These are phyloP conservation scores for Gastrophryne carolinensis DNA, from an alignment of 2,797 vertebrate species.

Conservation along the genomic window DNA sequence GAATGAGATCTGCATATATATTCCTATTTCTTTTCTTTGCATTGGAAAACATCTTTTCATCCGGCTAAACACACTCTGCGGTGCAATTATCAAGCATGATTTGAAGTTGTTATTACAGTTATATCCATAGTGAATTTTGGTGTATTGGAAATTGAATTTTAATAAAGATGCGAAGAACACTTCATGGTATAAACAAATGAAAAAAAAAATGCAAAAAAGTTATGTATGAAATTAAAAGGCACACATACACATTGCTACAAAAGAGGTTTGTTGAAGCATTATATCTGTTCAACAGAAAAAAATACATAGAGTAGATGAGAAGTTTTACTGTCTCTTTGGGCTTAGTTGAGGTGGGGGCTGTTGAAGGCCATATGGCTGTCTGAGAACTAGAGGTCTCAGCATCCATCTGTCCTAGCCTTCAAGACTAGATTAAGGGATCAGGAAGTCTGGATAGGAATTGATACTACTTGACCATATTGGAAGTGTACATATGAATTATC, in stretches of 20 bases:
- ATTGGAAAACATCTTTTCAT: conserved; percentile 47
- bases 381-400: not conserved
- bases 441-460: no score
- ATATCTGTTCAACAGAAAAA: not conserved
- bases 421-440: not conserved
- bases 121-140: conserved; percentile 38
- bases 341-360: not conserved
- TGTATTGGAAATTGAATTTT: conserved; percentile 41
- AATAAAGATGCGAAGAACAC: conserved; percentile 32
- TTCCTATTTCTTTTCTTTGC: conserved; percentile 41
- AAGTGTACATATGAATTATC: no score
- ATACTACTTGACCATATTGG: no score
- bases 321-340: not conserved
- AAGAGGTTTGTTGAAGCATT: not conserved
- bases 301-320: not conserved
- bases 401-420: not conserved
- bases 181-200: conserved; percentile 29
- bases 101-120: conserved; percentile 40
- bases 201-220: conserved; percentile 1
- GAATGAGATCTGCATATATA: conserved; percentile 57
- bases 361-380: not conserved
- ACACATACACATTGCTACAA: not conserved
- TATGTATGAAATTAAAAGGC: conserved; percentile 14
- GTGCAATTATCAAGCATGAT: conserved; percentile 42
- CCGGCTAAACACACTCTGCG: conserved; percentile 33